Conservation (phyloP, 1,140 invertebrate genomes). For the Drosophila quadrilineata region DNA sequence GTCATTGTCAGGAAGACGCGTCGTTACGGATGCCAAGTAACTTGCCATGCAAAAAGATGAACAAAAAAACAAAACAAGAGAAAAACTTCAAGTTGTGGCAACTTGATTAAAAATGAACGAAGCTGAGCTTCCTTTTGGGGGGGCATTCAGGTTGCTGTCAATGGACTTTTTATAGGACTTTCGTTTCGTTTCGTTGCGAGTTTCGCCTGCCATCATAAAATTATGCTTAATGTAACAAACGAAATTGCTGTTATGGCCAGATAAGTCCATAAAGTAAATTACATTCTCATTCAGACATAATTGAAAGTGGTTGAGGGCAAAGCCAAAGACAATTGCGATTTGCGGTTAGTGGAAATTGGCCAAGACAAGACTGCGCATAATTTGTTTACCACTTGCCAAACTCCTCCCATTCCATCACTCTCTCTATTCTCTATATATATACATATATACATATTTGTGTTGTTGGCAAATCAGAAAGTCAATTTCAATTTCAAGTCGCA, state of each 20-base stretch:
- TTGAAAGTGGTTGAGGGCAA: constrained; percentile 25
- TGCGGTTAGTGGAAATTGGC: not conserved
- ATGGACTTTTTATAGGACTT: constrained; percentile 53
- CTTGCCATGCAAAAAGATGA: constrained; percentile 57
- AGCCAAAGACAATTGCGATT: not conserved
- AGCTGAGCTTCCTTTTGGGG: constrained; percentile 19
- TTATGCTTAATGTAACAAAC: constrained; percentile 42
- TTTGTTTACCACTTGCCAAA: too few relatives aligned
- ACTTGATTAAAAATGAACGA: constrained; percentile 72
- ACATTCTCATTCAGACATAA: constrained; percentile 49
- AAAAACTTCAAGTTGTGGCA: constrained; percentile 30
- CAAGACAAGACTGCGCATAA: constrained; percentile 54
- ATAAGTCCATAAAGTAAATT: constrained; percentile 69
- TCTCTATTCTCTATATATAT: too few relatives aligned
- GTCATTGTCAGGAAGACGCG: constrained; percentile 29
- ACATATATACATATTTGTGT: too few relatives aligned
- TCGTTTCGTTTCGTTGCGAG: constrained; percentile 31
- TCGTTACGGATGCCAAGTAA: not conserved
- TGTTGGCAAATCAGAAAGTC: constrained; percentile 41
- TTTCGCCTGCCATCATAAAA: constrained; percentile 49
- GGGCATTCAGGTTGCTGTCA: constrained; percentile 41
- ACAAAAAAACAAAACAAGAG: too few relatives aligned
- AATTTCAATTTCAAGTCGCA: constrained; percentile 51
- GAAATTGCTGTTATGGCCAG: constrained; percentile 59
- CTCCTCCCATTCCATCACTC: too few relatives aligned